phyloP scores from a whole-genome alignment of 1,140 invertebrate genomes.

The Atta texana region DNA sequence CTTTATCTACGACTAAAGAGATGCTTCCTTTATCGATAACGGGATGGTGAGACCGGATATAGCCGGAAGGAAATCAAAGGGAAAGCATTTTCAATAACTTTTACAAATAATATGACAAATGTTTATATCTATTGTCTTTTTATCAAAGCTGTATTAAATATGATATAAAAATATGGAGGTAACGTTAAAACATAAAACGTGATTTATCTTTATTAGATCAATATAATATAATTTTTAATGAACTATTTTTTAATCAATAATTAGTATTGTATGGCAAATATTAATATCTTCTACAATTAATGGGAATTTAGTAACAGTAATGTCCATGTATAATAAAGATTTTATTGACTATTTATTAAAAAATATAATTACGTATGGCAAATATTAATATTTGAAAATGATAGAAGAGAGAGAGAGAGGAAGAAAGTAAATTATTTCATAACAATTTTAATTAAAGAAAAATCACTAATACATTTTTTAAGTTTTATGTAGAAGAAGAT shows the following conservation, averaged over 20 bases:
- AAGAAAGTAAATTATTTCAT: neutral
- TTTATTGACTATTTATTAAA: neutral
- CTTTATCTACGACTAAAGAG: conserved; percentile 76
- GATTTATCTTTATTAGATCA: neutral
- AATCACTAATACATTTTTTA: neutral
- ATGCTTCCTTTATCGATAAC: conserved; percentile 77
- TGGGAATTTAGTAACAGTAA: neutral
- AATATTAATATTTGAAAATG: conserved; percentile 4
- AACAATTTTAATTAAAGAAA: neutral
- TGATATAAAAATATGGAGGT: neutral
- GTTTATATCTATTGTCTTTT: neutral
- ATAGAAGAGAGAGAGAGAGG: neutral
- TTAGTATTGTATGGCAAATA: neutral
- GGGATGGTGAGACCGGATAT: conserved; percentile 61
- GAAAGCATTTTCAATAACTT: neutral
- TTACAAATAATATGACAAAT: conserved; percentile 25
- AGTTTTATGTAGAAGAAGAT: neutral
- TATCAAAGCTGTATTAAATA: neutral
- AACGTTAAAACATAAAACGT: conserved; percentile 4
- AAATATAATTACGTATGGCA: neutral
- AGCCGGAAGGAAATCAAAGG: neutral
- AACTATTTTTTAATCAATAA: neutral
- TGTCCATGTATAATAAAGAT: neutral
- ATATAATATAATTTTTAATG: neutral
- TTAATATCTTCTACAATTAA: neutral